A percentile compares a stretch with the other conserved stretches of the same genome.
Evolutionary conservation across 2,113 vertebrate species (phyloP).

Genomic region (Beaufortia kweichowensis): DNA sequence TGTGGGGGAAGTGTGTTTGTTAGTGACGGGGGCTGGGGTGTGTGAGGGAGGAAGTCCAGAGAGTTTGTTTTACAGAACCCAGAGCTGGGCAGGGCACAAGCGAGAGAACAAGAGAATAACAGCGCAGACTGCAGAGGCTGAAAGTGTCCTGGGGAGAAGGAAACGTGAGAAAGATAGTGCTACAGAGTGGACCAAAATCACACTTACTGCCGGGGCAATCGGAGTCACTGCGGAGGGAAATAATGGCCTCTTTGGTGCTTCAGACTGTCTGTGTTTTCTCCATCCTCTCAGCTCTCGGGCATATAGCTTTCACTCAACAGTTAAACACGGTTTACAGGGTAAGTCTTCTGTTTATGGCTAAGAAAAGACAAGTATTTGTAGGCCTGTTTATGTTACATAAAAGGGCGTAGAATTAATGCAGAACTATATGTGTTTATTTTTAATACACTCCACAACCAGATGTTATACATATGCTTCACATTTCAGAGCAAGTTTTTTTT

Average conservation of each 20-base stretch:
- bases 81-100: conserved; percentile 51
- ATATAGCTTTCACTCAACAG: neutral
- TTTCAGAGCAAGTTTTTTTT: too few species aligned
- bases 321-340: conserved; percentile 18
- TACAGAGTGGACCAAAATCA: conserved; percentile 23
- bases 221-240: conserved; percentile 62
- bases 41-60: conserved; percentile 62
- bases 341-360: neutral
- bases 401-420: neutral
- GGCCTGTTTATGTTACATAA: neutral
- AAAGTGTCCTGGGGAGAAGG: neutral
- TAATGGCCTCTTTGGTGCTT: conserved; percentile 50
- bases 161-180: neutral
- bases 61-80: conserved; percentile 66
- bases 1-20: conserved; percentile 61
- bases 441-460: too few species aligned
- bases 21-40: conserved; percentile 43
- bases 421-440: too few species aligned
- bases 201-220: conserved; percentile 38
- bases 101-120: conserved; percentile 21
- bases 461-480: too few species aligned
- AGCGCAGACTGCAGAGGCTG: conserved; percentile 24
- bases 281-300: conserved; percentile 59
- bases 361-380: neutral
- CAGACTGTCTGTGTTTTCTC: conserved; percentile 57